Conservation (phyloP, 2,113 vertebrate species). For the Mobula birostris region DNA sequence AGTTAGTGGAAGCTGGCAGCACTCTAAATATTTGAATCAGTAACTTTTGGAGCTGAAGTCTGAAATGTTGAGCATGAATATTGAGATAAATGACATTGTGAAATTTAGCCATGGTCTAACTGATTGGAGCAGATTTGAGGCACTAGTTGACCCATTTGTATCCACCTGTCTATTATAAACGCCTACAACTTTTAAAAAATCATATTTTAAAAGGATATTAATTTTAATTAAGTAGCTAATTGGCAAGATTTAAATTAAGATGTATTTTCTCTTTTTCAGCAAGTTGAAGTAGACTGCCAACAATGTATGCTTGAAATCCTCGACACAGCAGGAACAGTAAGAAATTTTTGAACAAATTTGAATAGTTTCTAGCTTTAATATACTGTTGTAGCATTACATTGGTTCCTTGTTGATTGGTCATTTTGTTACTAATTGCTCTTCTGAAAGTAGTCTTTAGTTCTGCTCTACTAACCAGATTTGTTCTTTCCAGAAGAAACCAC, state of each 20-base stretch:
- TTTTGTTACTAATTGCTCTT: neutral
- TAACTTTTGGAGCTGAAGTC: neutral
- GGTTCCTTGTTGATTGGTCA: too few relatives aligned
- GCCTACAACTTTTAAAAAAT: too few relatives aligned
- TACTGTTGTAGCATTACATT: neutral
- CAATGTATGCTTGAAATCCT: slow-evolving; percentile 99
- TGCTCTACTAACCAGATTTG: neutral
- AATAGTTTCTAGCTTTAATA: neutral
- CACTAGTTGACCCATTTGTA: neutral
- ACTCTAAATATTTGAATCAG: neutral
- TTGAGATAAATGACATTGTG: neutral
- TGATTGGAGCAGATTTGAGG: neutral
- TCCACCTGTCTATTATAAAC: too few relatives aligned
- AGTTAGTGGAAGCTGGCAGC: neutral
- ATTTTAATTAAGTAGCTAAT: neutral
- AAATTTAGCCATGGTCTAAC: neutral
- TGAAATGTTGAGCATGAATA: neutral
- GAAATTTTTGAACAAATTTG: slow-evolving; percentile 44
- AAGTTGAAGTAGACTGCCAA: slow-evolving; percentile 98
- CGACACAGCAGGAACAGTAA: slow-evolving; percentile 96
- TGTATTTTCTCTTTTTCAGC: slow-evolving; percentile 55
- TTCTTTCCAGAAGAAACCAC: neutral
- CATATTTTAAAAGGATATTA: neutral
- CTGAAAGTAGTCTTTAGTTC: neutral
- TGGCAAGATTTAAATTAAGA: neutral